Evolutionary conservation across 2,888 invertebrate species (phyloP).

Genomic region (Frankliniella intonsa): DNA sequence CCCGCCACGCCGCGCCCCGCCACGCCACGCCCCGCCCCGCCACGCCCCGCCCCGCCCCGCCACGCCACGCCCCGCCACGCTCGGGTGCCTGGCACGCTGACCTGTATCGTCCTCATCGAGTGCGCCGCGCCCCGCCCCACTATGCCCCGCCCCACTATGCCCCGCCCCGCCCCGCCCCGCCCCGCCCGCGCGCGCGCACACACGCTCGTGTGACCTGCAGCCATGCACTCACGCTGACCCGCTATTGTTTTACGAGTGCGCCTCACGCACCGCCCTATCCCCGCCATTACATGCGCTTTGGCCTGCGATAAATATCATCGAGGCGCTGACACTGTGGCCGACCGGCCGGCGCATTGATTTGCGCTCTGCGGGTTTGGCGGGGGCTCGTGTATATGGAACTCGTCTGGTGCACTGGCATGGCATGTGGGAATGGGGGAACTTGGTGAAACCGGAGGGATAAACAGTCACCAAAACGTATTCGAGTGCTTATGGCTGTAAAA

Average conservation of each 20-base stretch:
- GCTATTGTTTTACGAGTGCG: slow-evolving; percentile 1
- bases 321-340: too few relatives aligned
- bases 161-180: not conserved
- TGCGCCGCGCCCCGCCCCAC: not conserved
- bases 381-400: too few relatives aligned
- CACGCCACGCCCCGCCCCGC: not conserved
- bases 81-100: not conserved
- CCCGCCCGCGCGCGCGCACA: not conserved
- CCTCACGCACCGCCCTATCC: not conserved
- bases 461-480: too few relatives aligned
- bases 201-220: not conserved
- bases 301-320: too few relatives aligned
- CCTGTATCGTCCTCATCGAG: not conserved
- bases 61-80: not conserved
- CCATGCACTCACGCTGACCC: not conserved
- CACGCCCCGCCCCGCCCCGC: not conserved
- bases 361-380: too few relatives aligned
- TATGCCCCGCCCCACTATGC: not conserved
- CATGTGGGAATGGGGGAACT: too few relatives aligned
- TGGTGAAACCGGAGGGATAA: too few relatives aligned
- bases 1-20: too few relatives aligned
- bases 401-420: too few relatives aligned
- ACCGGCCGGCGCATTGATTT: too few relatives aligned
- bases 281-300: too few relatives aligned
- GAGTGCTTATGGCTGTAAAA: too few relatives aligned